Evolutionary conservation across 1,140 invertebrate species (phyloP).

Genomic region (Tribolium castaneum): DNA sequence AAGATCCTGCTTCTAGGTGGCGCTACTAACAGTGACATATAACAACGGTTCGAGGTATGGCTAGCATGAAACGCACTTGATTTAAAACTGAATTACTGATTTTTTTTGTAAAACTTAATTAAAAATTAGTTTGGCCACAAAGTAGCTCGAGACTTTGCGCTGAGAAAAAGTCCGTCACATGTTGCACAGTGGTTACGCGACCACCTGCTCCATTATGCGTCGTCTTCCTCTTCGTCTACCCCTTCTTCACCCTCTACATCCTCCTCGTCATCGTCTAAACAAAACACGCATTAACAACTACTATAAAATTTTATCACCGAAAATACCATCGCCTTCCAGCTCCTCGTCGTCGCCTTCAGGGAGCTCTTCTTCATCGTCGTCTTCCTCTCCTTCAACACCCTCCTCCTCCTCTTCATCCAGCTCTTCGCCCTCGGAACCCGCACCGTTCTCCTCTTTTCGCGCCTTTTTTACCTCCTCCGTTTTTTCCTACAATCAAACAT

Average conservation of each 20-base stretch:
- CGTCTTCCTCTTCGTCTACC: slow-evolving; percentile 60
- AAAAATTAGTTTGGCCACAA: slow-evolving; percentile 54
- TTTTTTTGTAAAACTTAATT: slow-evolving; percentile 21
- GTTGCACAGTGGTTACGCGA: slow-evolving; percentile 53
- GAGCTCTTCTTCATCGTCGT: slow-evolving; percentile 75
- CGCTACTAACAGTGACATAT: slow-evolving; percentile 5
- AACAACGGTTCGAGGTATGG: not conserved
- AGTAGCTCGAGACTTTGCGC: slow-evolving; percentile 60
- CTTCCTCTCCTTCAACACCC: slow-evolving; percentile 71
- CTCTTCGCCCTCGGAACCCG: slow-evolving; percentile 65
- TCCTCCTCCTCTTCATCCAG: slow-evolving; percentile 70
- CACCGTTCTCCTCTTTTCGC: slow-evolving; percentile 81
- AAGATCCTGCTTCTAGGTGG: slow-evolving; percentile 35
- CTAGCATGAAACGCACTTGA: slow-evolving; percentile 42
- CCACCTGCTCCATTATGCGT: slow-evolving; percentile 61
- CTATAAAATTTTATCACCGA: not conserved
- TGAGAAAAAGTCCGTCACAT: slow-evolving; percentile 57
- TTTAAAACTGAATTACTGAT: slow-evolving; percentile 11
- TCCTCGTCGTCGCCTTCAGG: slow-evolving; percentile 77
- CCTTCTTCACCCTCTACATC: slow-evolving; percentile 61
- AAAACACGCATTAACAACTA: slow-evolving; percentile 26
- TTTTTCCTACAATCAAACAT: slow-evolving; percentile 71
- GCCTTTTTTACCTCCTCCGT: slow-evolving; percentile 79
- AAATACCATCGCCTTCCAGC: slow-evolving; percentile 72
- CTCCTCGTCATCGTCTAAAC: slow-evolving; percentile 62